Evolutionary conservation across 2,797 vertebrate genomes (phyloP), one percentile per base, ranked within the genome.

Genomic region (Eremophila alpestris): DNA sequence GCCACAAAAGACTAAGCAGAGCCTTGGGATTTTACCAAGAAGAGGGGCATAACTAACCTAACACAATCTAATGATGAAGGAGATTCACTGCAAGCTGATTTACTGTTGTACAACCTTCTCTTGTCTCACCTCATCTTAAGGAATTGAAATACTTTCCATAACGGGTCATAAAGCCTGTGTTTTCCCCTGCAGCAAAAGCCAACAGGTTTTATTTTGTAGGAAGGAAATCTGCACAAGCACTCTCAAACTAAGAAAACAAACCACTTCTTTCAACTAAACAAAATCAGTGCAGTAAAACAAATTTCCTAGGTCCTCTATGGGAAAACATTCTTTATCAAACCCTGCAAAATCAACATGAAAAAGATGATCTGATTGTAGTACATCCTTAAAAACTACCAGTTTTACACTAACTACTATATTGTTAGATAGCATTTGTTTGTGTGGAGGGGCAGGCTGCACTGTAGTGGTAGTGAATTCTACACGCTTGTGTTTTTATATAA

Each of bases 1-100:
- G 92, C 87, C 80, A 88, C 85, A 68, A 73, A 96, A 91, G 80
- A 77, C 83, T 95, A 88, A 91, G 64, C 67, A 89, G 83, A 94
- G 84, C 90, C 88, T 94, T 94, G 92, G 86, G 78, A 95, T 92
- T 90, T 95, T 74, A 83, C 63, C 36, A 48, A 83, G 69, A 71
- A 62, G 68, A 60, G 54, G 64, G 67, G 74, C 40, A 0, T 67
- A 93, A 87, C 60, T 92, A 94, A 93, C 62, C 80, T 45, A 82
- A 73, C 64, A 62, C 80, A 84, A 87, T 70, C 85, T 92, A 62
- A 56, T 45, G 55, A 89, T 91, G 74, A 92, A 86, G 88, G 69
- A 92, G 56, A 79, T 67, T 86, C 62, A 40, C 55, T 49, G 79
- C 36, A 69, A 85, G 56, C 63, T 77, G 59, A 87, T 91, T 70